A percentile compares a stretch with the other conserved stretches of the same genome.
phyloP scores from a whole-genome alignment of 2,797 vertebrate species.

The Sphaeramia orbicularis region DNA sequence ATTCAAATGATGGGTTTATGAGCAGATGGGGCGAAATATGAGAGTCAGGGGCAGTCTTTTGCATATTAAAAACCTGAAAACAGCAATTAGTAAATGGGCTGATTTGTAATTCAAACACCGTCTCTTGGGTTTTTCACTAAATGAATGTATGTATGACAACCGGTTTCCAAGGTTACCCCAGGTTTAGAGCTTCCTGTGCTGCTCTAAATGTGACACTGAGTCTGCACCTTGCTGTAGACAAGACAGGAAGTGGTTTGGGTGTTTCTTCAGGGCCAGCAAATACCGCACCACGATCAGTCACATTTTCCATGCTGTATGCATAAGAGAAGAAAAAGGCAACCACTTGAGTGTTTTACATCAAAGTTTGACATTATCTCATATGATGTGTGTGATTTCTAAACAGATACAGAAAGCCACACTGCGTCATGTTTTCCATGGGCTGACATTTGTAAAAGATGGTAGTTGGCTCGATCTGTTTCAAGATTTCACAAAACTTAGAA shows the following conservation, averaged over 20 bases:
- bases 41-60: conserved; percentile 31
- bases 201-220: conserved; percentile 51
- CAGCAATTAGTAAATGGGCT: conserved; percentile 56
- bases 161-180: conserved; percentile 64
- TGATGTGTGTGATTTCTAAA: conserved; percentile 42
- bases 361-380: conserved; percentile 72
- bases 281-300: conserved; percentile 64
- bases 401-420: conserved; percentile 47
- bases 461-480: conserved; percentile 14
- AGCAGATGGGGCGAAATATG: conserved; percentile 58
- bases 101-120: conserved; percentile 65
- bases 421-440: conserved; percentile 73
- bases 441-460: conserved; percentile 71
- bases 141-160: conserved; percentile 56
- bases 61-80: conserved; percentile 62
- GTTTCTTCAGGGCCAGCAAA: conserved; percentile 66
- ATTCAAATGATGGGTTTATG: conserved; percentile 37
- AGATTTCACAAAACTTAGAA: conserved; percentile 33
- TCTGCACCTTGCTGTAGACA: conserved; percentile 56
- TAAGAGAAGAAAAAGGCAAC: conserved; percentile 35
- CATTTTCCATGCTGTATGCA: conserved; percentile 75
- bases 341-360: conserved; percentile 62
- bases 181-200: conserved; percentile 51
- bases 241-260: conserved; percentile 81
- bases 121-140: conserved; percentile 35